A percentile compares a stretch with the other conserved stretches of the same genome.
phyloP scores from a whole-genome alignment of 2,888 invertebrate genomes.

The Nematopogon swammerdamellus region DNA sequence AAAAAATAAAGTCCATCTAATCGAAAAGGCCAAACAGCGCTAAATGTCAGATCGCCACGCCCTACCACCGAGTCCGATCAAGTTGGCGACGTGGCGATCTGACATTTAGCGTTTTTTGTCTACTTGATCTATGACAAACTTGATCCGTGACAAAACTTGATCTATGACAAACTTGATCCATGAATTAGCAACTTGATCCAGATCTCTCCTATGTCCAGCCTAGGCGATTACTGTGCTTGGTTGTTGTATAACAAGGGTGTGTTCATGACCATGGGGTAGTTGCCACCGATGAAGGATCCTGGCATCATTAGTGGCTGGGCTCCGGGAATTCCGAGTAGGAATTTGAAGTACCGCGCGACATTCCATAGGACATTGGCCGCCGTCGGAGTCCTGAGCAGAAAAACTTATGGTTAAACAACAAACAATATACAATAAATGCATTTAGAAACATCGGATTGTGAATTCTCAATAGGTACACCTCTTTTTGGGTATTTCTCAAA shows the following conservation, averaged over 20 bases:
- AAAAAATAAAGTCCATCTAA: constrained; percentile 2
- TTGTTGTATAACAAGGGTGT: constrained; percentile 25
- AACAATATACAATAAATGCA: too few species aligned
- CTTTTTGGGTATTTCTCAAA: too few species aligned
- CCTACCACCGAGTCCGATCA: constrained; percentile 24
- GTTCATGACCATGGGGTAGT: constrained; percentile 18
- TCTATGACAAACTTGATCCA: constrained; percentile 13
- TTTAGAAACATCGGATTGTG: too few species aligned
- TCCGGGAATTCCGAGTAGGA: constrained; percentile 43
- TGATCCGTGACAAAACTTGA: constrained; percentile 16
- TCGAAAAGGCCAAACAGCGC: constrained; percentile 22
- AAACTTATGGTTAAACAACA: constrained; percentile 14
- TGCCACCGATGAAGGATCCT: constrained; percentile 25
- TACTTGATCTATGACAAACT: constrained; percentile 17
- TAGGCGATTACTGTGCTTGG: constrained; percentile 44
- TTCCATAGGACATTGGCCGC: constrained; percentile 54
- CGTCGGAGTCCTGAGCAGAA: constrained; percentile 48
- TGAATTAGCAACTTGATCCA: constrained; percentile 51
- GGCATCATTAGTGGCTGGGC: constrained; percentile 34
- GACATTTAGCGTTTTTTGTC: constrained; percentile 39
- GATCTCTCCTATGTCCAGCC: constrained; percentile 17
- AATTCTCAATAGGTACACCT: too few species aligned
- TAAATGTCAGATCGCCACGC: constrained; percentile 52
- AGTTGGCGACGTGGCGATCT: constrained; percentile 44
- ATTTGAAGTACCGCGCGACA: constrained; percentile 51